Conservation (phyloP, 2,113 vertebrate genomes). For the Hemichromis elongatus region DNA sequence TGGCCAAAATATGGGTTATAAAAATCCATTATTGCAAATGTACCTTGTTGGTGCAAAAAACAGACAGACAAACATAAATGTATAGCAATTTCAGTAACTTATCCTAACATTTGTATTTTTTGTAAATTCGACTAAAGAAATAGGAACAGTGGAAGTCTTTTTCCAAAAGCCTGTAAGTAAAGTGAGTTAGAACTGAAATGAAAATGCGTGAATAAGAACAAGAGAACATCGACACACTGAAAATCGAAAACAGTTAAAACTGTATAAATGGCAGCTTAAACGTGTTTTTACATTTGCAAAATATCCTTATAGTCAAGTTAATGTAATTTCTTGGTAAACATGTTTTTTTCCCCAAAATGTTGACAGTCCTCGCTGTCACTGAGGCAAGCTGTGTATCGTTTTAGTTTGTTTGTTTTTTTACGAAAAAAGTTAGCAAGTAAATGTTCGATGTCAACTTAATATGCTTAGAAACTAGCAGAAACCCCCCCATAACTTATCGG, state of each 20-base stretch:
- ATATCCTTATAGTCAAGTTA: background rate
- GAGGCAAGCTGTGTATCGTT: background rate
- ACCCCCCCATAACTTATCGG: accelerated
- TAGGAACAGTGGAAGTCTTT: background rate
- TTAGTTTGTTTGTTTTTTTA: background rate
- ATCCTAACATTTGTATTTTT: background rate
- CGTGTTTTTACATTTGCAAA: background rate
- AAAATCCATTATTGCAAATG: background rate
- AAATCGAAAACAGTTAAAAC: background rate
- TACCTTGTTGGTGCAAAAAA: background rate
- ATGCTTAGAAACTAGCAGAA: background rate
- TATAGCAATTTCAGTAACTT: background rate
- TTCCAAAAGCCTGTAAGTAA: background rate
- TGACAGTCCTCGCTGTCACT: background rate
- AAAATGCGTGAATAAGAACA: too few species aligned
- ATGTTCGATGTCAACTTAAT: background rate
- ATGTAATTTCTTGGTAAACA: background rate
- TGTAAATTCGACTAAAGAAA: background rate
- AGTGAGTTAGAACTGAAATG: background rate
- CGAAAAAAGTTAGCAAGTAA: background rate
- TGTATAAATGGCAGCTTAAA: background rate
- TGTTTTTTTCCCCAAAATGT: accelerated
- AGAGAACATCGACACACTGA: background rate
- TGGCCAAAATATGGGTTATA: background rate
- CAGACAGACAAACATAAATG: background rate